Evolutionary conservation across 2,113 vertebrate genomes (phyloP), one percentile per base, ranked within the genome.

Genomic region (Callopanchax toddi): DNA sequence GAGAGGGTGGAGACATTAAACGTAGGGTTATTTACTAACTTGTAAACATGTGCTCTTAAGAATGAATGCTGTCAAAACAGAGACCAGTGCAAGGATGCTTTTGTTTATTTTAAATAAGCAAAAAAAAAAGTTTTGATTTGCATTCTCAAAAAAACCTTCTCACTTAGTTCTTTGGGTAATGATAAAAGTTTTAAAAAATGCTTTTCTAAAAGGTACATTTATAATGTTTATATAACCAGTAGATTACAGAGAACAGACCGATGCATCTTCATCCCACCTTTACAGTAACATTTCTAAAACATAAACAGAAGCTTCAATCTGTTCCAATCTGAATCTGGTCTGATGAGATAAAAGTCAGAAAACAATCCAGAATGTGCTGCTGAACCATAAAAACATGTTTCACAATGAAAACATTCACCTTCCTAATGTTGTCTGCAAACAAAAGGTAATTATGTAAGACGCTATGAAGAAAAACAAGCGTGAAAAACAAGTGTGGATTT

Each of bases 1-100:
- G 20, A 1, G 6, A 60, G 18, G 34, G 56, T 59, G 67, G 39
- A 65, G 42, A 67, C 4, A 9, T 32, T 32, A 21, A n/a, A 39
- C 21, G 52, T 36, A 48, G 17, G 62, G 18, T 18, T 0, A 45
- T 46, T 63, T 53, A 44, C 43, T n/a, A 58, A 15, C 29, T 49
- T 50, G 43, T 37, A 34, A 34, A 49, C 22, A 40, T 22, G 5
- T 15, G 6, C 11, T 13, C 26, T 53, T 17, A 13, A 2, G 34
- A 22, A 16, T 59, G 5, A 15, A n/a, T 29, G 16, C 23, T 50
- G 22, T 54, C 25, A 59, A n/a, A 44, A 32, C 1, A 44, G 36
- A 2, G 4, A 37, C 12, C 36, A 37, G 36, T 37, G 10, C 34
- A 36, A 36, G 10, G 29, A 32, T 32, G 4, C 4, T 32, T 32